phyloP scores from a whole-genome alignment of 2,797 vertebrate species.

The Hybognathus amarus region DNA sequence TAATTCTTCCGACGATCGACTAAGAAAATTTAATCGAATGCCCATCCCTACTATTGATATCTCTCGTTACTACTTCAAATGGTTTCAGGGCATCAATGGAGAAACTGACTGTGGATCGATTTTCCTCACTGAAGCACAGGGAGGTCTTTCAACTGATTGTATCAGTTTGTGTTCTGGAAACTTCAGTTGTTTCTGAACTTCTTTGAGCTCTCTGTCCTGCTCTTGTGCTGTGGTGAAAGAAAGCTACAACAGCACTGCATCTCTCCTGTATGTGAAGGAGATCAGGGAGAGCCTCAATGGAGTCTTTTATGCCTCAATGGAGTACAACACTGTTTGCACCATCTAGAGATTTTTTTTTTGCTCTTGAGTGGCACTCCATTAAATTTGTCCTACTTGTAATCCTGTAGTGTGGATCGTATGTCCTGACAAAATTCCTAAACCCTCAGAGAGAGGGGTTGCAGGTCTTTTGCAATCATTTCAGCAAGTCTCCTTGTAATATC shows the following conservation, averaged over 20 bases:
- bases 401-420: constrained; percentile 33
- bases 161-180: neutral
- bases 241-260: constrained; percentile 33
- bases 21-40: too few relatives aligned
- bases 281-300: constrained; percentile 15
- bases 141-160: constrained; percentile 26
- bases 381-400: constrained; percentile 47
- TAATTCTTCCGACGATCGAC: too few relatives aligned
- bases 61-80: constrained; percentile 45
- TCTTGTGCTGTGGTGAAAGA: constrained; percentile 39
- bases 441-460: too few relatives aligned
- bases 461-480: too few relatives aligned
- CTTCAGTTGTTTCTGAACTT: constrained; percentile 1
- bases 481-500: too few relatives aligned
- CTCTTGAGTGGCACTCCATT: constrained; percentile 34
- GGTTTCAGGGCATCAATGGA: constrained; percentile 35
- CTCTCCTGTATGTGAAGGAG: neutral
- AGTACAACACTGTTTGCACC: constrained; percentile 40
- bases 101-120: constrained; percentile 22
- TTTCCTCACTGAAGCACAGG: constrained; percentile 34
- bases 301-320: constrained; percentile 37
- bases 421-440: constrained; percentile 42
- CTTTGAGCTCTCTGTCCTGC: too few relatives aligned
- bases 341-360: constrained; percentile 40
- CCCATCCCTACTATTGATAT: too few relatives aligned